These are phyloP conservation scores for Cyaniris semiargus DNA, from an alignment of 2,888 invertebrate species.

Conservation along the genomic window DNA sequence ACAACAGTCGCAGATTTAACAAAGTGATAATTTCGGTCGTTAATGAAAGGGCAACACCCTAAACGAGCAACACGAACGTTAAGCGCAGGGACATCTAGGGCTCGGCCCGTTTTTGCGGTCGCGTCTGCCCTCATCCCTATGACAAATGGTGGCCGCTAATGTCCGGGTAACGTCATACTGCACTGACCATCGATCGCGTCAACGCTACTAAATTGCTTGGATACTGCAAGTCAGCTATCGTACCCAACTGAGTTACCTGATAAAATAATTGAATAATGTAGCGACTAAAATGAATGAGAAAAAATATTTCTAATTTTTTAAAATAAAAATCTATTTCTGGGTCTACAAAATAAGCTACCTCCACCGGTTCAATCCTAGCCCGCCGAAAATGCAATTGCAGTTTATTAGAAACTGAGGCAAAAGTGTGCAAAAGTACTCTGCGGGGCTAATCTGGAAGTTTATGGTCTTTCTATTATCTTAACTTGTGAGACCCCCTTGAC, in stretches of 20 bases:
- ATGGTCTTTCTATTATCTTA: neutral
- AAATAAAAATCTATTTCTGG: too few relatives aligned
- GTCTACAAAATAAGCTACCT: too few relatives aligned
- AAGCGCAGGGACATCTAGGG: constrained; percentile 53
- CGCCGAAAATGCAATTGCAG: too few relatives aligned
- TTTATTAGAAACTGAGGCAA: too few relatives aligned
- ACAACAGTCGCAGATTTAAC: constrained; percentile 9
- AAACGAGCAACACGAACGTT: constrained; percentile 46
- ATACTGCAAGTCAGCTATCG: too few relatives aligned
- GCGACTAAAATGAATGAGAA: too few relatives aligned
- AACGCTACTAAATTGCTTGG: constrained; percentile 46
- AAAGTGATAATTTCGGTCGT: constrained; percentile 14
- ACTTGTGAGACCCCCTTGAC: neutral
- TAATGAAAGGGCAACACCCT: constrained; percentile 37
- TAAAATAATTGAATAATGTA: too few relatives aligned
- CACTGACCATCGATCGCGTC: constrained; percentile 72
- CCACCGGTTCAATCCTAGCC: too few relatives aligned
- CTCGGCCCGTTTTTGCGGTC: constrained; percentile 77
- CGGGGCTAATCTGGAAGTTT: neutral
- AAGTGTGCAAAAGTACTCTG: neutral
- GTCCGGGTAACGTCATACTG: constrained; percentile 77
- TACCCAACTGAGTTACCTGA: too few relatives aligned
- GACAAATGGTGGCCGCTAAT: constrained; percentile 79
- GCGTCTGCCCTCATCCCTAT: constrained; percentile 75
- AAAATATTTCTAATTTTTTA: too few relatives aligned